Evolutionary conservation across 2,888 invertebrate genomes (phyloP).

Genomic region (Nesidiocoris tenuis): DNA sequence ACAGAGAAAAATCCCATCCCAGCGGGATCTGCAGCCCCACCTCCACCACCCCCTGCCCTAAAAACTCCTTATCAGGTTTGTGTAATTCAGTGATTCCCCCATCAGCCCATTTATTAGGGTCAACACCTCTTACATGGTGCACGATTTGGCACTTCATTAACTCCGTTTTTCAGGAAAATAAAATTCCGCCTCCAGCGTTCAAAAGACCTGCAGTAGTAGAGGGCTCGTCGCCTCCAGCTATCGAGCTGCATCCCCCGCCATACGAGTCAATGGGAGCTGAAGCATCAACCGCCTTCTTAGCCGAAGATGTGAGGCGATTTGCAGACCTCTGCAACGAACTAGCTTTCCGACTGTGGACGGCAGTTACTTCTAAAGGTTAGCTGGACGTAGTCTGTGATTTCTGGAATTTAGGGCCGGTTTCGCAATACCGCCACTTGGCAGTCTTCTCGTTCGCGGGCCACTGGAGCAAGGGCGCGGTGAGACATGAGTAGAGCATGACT

Average conservation of each 20-base stretch:
- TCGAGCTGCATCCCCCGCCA: constrained; percentile 61
- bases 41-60: not conserved
- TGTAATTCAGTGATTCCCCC: too few relatives aligned
- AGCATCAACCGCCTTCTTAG: constrained; percentile 69
- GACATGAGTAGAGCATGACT: too few relatives aligned
- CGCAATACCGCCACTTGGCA: too few relatives aligned
- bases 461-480: too few relatives aligned
- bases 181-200: constrained; percentile 6
- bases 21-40: not conserved
- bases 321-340: constrained; percentile 79
- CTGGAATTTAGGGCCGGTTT: too few relatives aligned
- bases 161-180: constrained; percentile 6
- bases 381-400: too few relatives aligned
- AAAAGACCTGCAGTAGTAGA: constrained; percentile 7
- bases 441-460: too few relatives aligned
- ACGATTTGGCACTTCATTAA: too few relatives aligned
- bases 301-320: constrained; percentile 74
- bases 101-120: too few relatives aligned
- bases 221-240: constrained; percentile 53
- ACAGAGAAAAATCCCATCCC: constrained; percentile 5
- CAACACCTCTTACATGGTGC: not conserved
- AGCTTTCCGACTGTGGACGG: constrained; percentile 79
- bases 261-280: constrained; percentile 68
- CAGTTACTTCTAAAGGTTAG: constrained; percentile 62
- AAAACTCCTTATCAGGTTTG: constrained; percentile 1